phyloP scores from a whole-genome alignment of 2,797 vertebrate species.

The Erpetoichthys calabaricus region DNA sequence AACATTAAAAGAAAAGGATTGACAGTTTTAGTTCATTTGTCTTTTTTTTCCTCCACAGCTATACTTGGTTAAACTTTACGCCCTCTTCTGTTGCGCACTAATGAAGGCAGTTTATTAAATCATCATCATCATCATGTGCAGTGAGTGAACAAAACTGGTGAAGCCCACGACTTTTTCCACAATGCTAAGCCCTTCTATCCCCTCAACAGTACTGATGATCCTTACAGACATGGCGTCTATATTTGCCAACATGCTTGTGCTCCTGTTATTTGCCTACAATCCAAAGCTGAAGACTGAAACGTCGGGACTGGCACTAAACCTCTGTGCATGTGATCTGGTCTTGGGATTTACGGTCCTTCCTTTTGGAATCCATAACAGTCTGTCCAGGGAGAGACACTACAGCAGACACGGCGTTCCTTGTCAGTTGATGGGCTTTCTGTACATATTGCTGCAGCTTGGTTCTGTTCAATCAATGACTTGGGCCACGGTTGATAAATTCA shows the following conservation, averaged over 20 bases:
- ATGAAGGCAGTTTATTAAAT: too few relatives aligned
- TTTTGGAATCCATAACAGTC: slow-evolving; percentile 35
- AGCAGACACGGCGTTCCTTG: slow-evolving; percentile 26
- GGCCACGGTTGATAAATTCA: slow-evolving; percentile 44
- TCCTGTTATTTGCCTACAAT: slow-evolving; percentile 37
- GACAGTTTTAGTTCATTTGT: too few relatives aligned
- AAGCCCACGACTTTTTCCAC: slow-evolving; percentile 5
- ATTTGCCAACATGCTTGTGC: slow-evolving; percentile 38
- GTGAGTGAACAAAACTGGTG: neutral
- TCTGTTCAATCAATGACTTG: slow-evolving; percentile 48
- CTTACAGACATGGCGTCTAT: slow-evolving; percentile 30
- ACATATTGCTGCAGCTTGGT: slow-evolving; percentile 44
- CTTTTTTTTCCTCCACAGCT: too few relatives aligned
- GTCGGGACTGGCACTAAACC: slow-evolving; percentile 39
- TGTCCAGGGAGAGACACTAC: slow-evolving; percentile 19
- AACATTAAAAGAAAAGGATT: too few relatives aligned
- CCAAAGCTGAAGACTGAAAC: slow-evolving; percentile 35
- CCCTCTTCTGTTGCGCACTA: too few relatives aligned
- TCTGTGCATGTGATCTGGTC: slow-evolving; percentile 45
- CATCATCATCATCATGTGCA: too few relatives aligned
- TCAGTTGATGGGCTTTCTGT: slow-evolving; percentile 42
- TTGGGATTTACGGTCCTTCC: slow-evolving; percentile 41
- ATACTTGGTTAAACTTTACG: too few relatives aligned
- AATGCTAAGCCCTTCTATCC: slow-evolving; percentile 17
- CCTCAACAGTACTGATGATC: slow-evolving; percentile 32